These are phyloP conservation scores for Crotalus viridis DNA, from an alignment of 2,113 vertebrate genomes.

Conservation along the genomic window DNA sequence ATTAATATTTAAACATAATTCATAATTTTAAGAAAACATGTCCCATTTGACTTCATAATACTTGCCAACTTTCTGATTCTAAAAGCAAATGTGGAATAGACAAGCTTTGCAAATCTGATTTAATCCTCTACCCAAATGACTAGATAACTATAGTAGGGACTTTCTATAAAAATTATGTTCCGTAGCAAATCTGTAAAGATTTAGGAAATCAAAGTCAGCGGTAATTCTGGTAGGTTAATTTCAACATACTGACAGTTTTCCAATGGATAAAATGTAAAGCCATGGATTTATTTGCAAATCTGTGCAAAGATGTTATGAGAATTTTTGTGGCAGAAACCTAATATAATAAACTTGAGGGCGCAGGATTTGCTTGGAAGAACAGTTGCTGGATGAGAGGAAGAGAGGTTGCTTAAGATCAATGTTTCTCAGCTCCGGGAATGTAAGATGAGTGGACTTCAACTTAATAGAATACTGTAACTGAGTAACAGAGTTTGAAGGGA, in stretches of 20 bases:
- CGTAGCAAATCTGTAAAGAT: neutral
- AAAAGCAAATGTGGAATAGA: neutral
- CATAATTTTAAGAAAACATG: slow-evolving; percentile 25
- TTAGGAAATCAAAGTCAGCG: slow-evolving; percentile 9
- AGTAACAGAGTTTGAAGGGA: neutral
- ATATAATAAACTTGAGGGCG: neutral
- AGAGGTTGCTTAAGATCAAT: neutral
- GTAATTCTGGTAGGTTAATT: neutral
- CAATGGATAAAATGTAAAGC: neutral
- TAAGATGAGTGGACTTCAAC: neutral
- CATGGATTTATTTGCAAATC: slow-evolving; percentile 5
- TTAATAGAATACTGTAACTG: neutral
- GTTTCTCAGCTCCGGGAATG: neutral
- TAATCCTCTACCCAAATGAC: neutral
- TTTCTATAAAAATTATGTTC: slow-evolving; percentile 18
- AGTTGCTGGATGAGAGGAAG: neutral
- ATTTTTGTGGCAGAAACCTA: neutral
- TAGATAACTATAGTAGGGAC: neutral
- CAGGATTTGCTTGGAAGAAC: neutral
- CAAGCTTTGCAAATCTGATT: neutral
- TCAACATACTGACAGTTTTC: slow-evolving; percentile 4
- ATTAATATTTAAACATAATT: slow-evolving; percentile 37
- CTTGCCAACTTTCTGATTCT: slow-evolving; percentile 6
- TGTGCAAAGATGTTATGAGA: neutral
- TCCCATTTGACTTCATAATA: slow-evolving; percentile 24